Percentiles rank a stretch among this genome's conserved stretches.
phyloP scores from a whole-genome alignment of 1,140 invertebrate species.

The Drosophila subobscura region DNA sequence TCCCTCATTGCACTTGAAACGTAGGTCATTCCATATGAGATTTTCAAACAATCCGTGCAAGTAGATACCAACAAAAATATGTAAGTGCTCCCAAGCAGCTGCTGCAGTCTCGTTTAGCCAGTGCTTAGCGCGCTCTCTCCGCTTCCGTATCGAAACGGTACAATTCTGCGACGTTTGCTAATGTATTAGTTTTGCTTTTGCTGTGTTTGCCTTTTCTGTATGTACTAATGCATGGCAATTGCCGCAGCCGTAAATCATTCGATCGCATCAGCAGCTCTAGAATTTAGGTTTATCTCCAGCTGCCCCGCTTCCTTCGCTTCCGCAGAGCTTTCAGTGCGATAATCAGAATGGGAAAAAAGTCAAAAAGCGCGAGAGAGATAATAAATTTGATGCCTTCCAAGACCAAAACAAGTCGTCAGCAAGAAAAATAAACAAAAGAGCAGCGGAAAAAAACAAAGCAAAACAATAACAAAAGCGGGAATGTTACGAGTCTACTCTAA shows the following conservation, averaged over 20 bases:
- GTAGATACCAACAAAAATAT: not conserved
- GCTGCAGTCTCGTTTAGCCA: too few relatives aligned
- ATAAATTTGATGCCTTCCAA: conserved; percentile 60
- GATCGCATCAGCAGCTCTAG: conserved; percentile 10
- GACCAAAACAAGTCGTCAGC: conserved; percentile 54
- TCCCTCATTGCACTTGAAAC: too few relatives aligned
- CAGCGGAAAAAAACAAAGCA: not conserved
- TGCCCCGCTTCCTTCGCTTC: conserved; percentile 4
- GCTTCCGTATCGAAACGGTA: conserved; percentile 36
- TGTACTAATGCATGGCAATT: conserved; percentile 16
- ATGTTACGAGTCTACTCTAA: too few relatives aligned
- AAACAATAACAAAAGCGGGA: not conserved
- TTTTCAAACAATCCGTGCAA: too few relatives aligned
- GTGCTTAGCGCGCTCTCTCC: conserved; percentile 10
- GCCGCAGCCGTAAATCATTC: conserved; percentile 22
- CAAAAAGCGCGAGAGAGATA: conserved; percentile 53
- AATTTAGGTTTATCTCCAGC: conserved; percentile 5
- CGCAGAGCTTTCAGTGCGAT: not conserved
- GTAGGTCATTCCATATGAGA: too few relatives aligned
- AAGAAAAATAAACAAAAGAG: conserved; percentile 24
- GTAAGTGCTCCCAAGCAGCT: conserved; percentile 5
- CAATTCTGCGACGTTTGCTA: conserved; percentile 24
- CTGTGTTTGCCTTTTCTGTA: conserved; percentile 1
- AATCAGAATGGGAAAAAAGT: conserved; percentile 10
- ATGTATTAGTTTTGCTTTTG: conserved; percentile 12